Percentiles rank a stretch among this genome's conserved stretches.
Evolutionary conservation across 1,140 invertebrate species (phyloP).

Genomic region (Drosophila nigromelanica): DNA sequence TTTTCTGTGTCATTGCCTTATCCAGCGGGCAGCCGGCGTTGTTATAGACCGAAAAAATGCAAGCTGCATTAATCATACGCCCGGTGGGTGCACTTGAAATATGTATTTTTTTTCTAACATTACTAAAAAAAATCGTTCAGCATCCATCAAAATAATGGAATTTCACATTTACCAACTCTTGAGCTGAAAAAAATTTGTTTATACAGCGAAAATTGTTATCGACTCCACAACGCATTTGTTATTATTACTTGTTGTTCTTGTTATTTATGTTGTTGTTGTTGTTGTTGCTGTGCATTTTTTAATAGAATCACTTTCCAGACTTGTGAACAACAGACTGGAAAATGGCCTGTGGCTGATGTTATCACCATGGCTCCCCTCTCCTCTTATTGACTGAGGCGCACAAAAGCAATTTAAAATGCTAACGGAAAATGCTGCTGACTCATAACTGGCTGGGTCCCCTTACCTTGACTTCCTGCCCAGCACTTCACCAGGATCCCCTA

Average conservation of each 20-base stretch:
- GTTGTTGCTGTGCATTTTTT: slow-evolving; percentile 42
- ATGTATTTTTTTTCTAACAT: slow-evolving; percentile 11
- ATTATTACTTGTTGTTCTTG: slow-evolving; percentile 8
- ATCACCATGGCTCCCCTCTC: not conserved
- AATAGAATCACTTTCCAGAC: slow-evolving; percentile 73
- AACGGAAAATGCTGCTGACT: slow-evolving; percentile 55
- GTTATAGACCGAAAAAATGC: slow-evolving; percentile 4
- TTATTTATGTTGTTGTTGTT: slow-evolving; percentile 23
- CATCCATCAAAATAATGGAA: slow-evolving; percentile 74
- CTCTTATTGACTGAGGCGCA: slow-evolving; percentile 16
- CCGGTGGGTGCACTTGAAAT: slow-evolving; percentile 38
- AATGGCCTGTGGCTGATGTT: slow-evolving; percentile 38
- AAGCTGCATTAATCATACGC: slow-evolving; percentile 70
- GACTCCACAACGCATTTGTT: slow-evolving; percentile 32
- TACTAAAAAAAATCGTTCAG: slow-evolving; percentile 13
- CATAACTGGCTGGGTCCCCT: slow-evolving; percentile 47
- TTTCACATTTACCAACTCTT: slow-evolving; percentile 63
- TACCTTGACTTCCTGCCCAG: too few species aligned
- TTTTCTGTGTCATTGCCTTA: slow-evolving; percentile 10
- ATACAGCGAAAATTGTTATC: slow-evolving; percentile 65
- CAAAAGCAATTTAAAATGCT: slow-evolving; percentile 53
- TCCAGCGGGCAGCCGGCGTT: not conserved
- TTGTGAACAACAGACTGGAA: slow-evolving; percentile 50
- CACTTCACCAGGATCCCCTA: slow-evolving; percentile 16
- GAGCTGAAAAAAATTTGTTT: slow-evolving; percentile 53